Percentiles rank a stretch among this genome's conserved stretches.
Evolutionary conservation across 1,140 invertebrate genomes (phyloP).

Genomic region (Thaumetopoea pityocampa): DNA sequence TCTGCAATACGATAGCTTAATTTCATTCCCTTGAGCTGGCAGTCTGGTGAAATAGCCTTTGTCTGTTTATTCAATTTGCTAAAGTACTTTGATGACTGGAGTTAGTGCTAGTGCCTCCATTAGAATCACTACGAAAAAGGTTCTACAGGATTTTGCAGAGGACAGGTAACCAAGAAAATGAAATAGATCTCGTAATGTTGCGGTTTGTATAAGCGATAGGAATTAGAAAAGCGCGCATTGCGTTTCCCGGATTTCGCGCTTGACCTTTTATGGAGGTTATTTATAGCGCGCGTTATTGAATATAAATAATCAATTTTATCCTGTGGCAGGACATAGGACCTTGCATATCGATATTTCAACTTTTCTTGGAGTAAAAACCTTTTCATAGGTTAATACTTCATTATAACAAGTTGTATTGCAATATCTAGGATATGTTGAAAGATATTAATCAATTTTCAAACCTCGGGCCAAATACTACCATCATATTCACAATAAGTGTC

Average conservation of each 20-base stretch:
- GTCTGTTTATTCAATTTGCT: slow-evolving; percentile 18
- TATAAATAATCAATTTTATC: slow-evolving; percentile 56
- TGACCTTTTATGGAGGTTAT: slow-evolving; percentile 65
- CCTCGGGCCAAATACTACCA: no score
- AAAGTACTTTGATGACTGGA: slow-evolving; percentile 60
- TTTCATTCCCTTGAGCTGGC: slow-evolving; percentile 17
- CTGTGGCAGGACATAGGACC: slow-evolving; percentile 36
- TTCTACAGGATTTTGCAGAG: slow-evolving; percentile 18
- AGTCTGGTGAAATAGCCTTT: slow-evolving; percentile 9
- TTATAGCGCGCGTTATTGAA: slow-evolving; percentile 55
- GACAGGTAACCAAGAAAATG: slow-evolving; percentile 32
- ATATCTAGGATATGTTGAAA: no score
- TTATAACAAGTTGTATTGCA: no score
- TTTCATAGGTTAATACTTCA: no score
- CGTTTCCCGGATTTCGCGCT: slow-evolving; percentile 47
- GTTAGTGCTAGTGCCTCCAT: slow-evolving; percentile 65
- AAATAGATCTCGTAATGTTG: background rate
- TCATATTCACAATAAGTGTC: no score
- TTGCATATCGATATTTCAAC: slow-evolving; percentile 23
- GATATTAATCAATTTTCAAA: no score
- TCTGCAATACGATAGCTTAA: slow-evolving; percentile 21
- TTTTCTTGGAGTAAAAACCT: no score
- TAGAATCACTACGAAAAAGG: slow-evolving; percentile 57
- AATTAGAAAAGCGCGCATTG: slow-evolving; percentile 40
- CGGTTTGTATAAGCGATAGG: slow-evolving; percentile 2